A percentile compares a stretch with the other conserved stretches of the same genome.
These are phyloP conservation scores for Tetropium fuscum DNA, from an alignment of 2,888 invertebrate genomes.

Conservation along the genomic window DNA sequence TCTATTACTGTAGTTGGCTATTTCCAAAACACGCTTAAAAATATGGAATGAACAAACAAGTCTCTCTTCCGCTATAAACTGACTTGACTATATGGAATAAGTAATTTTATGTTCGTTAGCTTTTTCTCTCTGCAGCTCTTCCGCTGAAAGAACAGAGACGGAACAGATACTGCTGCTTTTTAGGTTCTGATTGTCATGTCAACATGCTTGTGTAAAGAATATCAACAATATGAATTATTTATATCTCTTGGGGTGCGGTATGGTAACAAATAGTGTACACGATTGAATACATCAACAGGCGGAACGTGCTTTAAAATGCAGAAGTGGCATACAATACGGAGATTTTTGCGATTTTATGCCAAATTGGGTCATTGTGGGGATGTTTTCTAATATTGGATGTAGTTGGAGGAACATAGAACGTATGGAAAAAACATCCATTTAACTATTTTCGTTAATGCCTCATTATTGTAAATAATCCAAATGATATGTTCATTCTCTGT, in stretches of 20 bases:
- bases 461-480: too few species aligned
- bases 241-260: neutral
- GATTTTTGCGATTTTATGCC: too few species aligned
- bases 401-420: too few species aligned
- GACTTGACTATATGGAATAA: slow-evolving; percentile 5
- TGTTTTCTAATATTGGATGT: too few species aligned
- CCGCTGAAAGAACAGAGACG: slow-evolving; percentile 4
- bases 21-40: slow-evolving; percentile 18
- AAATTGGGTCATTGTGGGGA: too few species aligned
- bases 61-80: slow-evolving; percentile 2
- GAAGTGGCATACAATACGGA: too few species aligned
- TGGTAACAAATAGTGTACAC: slow-evolving; percentile 5
- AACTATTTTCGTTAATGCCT: too few species aligned
- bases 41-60: slow-evolving; percentile 10
- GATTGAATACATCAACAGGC: slow-evolving; percentile 4
- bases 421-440: too few species aligned
- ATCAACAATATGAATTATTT: slow-evolving; percentile 17
- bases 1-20: too few species aligned
- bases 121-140: slow-evolving; percentile 5
- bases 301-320: slow-evolving; percentile 5
- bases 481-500: too few species aligned
- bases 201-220: slow-evolving; percentile 18
- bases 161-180: slow-evolving; percentile 12
- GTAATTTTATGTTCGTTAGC: slow-evolving; percentile 12
- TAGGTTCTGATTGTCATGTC: slow-evolving; percentile 15